A percentile compares a stretch with the other conserved stretches of the same genome.
These are phyloP conservation scores for Petrolisthes cinctipes DNA, from an alignment of 2,888 invertebrate genomes.

Conservation along the genomic window DNA sequence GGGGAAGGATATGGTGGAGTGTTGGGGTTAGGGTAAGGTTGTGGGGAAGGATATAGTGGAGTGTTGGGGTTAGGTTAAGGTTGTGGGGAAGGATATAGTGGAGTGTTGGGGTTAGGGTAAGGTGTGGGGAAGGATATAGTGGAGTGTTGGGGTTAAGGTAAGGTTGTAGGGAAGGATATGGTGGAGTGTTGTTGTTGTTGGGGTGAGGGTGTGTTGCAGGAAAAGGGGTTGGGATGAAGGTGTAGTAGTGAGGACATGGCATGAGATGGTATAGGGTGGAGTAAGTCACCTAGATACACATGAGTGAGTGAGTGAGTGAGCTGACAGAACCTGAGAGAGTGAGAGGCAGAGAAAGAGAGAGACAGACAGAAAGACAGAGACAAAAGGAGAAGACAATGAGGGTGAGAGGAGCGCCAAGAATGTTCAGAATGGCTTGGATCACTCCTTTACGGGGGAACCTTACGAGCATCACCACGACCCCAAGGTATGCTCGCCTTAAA, in stretches of 20 bases:
- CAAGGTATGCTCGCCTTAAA: background rate
- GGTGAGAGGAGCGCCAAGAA: background rate
- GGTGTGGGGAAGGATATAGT: background rate
- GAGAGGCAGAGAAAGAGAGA: background rate
- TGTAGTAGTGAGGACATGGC: background rate
- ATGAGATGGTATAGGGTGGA: background rate
- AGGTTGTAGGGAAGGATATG: background rate
- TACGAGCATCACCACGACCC: background rate
- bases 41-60: background rate
- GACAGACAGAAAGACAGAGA: background rate
- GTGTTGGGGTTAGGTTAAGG: background rate
- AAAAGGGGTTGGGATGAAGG: background rate
- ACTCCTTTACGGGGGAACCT: background rate
- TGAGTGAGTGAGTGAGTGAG: slow-evolving; percentile 7
- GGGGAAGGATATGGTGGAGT: background rate
- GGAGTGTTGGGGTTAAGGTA: background rate
- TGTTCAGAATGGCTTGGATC: background rate
- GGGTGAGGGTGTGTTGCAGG: background rate
- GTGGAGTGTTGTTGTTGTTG: background rate
- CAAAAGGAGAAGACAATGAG: background rate
- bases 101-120: background rate
- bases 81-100: background rate
- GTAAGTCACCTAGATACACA: background rate
- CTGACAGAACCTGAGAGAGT: background rate
- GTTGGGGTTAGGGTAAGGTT: background rate